Percentiles rank a stretch among this genome's conserved stretches.
Conservation (phyloP, 1,140 invertebrate species). For the Nasonia longicornis region DNA sequence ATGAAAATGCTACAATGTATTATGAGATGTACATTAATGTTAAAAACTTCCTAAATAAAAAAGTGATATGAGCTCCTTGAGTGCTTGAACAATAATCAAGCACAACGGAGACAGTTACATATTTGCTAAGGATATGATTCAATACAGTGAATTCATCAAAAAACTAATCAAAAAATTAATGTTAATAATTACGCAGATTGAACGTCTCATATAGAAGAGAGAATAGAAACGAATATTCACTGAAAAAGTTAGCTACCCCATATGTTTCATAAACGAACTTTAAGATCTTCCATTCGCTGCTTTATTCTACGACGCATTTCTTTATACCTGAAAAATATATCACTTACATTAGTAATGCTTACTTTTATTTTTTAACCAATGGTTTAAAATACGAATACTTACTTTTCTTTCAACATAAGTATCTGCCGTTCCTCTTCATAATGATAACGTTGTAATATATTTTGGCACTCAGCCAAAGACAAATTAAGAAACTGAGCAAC, state of each 20-base stretch:
- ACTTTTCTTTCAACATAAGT: conserved; percentile 79
- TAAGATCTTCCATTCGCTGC: conserved; percentile 79
- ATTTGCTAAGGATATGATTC: conserved; percentile 26
- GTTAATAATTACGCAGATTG: conserved; percentile 25
- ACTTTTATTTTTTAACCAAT: neutral
- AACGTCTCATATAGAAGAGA: conserved; percentile 39
- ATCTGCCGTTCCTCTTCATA: conserved; percentile 83
- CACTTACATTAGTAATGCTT: conserved; percentile 26
- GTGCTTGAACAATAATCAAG: conserved; percentile 31
- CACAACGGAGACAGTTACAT: conserved; percentile 27
- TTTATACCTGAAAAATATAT: conserved; percentile 71
- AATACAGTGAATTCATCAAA: conserved; percentile 19
- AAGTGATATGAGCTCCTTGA: conserved; percentile 7
- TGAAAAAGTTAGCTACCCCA: conserved; percentile 39
- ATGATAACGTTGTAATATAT: conserved; percentile 83
- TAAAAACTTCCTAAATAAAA: conserved; percentile 33
- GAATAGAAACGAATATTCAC: conserved; percentile 39
- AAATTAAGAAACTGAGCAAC: conserved; percentile 89
- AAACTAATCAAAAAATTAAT: conserved; percentile 7
- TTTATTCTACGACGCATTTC: conserved; percentile 78
- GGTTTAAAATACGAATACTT: conserved; percentile 51
- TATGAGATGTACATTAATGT: conserved; percentile 5
- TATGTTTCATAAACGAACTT: conserved; percentile 72
- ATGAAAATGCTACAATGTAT: conserved; percentile 34
- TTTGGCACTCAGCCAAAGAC: conserved; percentile 81